These are phyloP conservation scores for Agriopis marginaria DNA, from an alignment of 2,888 invertebrate genomes.

Conservation along the genomic window DNA sequence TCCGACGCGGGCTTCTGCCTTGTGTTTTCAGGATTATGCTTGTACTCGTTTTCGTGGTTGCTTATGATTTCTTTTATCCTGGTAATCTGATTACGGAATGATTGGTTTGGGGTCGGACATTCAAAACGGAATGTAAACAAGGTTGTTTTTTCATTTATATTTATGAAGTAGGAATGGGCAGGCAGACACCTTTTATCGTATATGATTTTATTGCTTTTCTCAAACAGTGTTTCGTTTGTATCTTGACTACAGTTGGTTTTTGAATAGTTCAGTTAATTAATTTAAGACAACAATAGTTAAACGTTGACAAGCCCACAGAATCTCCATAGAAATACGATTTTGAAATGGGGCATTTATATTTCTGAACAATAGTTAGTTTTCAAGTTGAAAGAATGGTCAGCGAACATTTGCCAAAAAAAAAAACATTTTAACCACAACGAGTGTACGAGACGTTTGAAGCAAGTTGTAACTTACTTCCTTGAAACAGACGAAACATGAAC, in stretches of 20 bases:
- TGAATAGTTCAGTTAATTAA: no score
- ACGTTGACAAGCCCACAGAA: no score
- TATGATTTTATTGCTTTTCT: neutral
- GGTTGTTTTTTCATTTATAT: constrained; percentile 15
- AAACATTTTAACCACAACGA: neutral
- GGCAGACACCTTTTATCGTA: neutral
- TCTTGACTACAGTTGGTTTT: neutral
- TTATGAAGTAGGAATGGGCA: constrained; percentile 8
- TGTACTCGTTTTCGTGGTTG: constrained; percentile 22
- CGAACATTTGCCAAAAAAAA: no score
- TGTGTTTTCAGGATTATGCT: constrained; percentile 32
- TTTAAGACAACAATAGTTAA: no score
- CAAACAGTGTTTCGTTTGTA: neutral
- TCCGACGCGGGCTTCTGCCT: constrained; percentile 24
- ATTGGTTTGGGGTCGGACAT: constrained; percentile 24
- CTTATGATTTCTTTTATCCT: constrained; percentile 37
- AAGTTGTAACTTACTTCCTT: neutral
- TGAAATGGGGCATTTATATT: no score
- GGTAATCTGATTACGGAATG: constrained; percentile 33
- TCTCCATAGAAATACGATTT: no score
- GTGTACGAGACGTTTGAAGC: neutral
- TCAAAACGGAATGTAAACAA: constrained; percentile 13
- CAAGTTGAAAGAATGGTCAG: no score
- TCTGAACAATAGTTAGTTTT: no score
- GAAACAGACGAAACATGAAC: neutral